phyloP scores from a whole-genome alignment of 1,140 invertebrate genomes.

The Drosophila bipectinata region DNA sequence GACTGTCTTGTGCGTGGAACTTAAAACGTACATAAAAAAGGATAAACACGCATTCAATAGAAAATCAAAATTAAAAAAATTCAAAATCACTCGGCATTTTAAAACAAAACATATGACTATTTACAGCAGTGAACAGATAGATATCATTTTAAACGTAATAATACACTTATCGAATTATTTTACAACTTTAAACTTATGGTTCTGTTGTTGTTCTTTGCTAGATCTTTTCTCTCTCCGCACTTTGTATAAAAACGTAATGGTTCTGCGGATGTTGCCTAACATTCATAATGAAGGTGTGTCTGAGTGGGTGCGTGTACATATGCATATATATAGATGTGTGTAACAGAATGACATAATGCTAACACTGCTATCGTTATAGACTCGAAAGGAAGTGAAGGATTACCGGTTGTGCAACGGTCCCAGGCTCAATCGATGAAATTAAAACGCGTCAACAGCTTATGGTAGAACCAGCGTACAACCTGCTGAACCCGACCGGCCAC shows the following conservation, averaged over 20 bases:
- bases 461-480: slow-evolving; percentile 80
- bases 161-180: slow-evolving; percentile 64
- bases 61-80: slow-evolving; percentile 37
- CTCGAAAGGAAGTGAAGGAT: slow-evolving; percentile 30
- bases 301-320: slow-evolving; percentile 31
- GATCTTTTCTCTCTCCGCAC: slow-evolving; percentile 20
- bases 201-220: slow-evolving; percentile 38
- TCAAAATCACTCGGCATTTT: slow-evolving; percentile 62
- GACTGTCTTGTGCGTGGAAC: slow-evolving; percentile 77
- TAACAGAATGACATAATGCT: slow-evolving; percentile 48
- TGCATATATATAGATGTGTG: slow-evolving; percentile 22
- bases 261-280: slow-evolving; percentile 55
- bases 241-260: slow-evolving; percentile 70
- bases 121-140: slow-evolving; percentile 68
- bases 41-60: slow-evolving; percentile 21
- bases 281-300: slow-evolving; percentile 55
- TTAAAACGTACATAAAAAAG: slow-evolving; percentile 40
- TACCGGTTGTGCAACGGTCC: slow-evolving; percentile 10
- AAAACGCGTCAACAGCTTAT: slow-evolving; percentile 81
- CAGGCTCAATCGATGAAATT: slow-evolving; percentile 79
- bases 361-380: not conserved
- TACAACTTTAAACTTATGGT: slow-evolving; percentile 65
- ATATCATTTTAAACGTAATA: slow-evolving; percentile 70
- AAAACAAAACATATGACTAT: slow-evolving; percentile 71
- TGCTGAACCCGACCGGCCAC: slow-evolving; percentile 70